Evolutionary conservation across 2,797 vertebrate genomes (phyloP), one percentile per base, ranked within the genome.

Genomic region (Sitta carolinensis): DNA sequence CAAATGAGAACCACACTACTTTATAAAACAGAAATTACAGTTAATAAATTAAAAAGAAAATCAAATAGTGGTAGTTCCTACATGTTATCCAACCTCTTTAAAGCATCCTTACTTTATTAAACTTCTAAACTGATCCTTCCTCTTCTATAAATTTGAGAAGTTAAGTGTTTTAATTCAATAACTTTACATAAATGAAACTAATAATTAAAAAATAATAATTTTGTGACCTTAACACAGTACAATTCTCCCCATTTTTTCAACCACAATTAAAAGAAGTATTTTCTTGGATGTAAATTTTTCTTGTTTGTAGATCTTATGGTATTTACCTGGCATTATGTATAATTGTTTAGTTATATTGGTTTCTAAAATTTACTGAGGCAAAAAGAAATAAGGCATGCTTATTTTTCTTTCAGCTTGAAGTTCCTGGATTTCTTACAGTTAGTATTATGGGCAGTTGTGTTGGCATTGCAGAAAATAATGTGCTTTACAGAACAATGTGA

Each of bases 401-500:
- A 26, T 13, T 70, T 83, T 85, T 70, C 13, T 73, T 83, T 52
- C 23, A 52, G 4, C 7, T 73, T 80, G 21, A 80, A 59, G 8
- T 78, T 61, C 12, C 27, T 74, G 25, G 13, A 70, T 90, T 92
- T 95, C 69, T 91, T 88, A 78, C 7, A 76, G 32, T 48, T 50
- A 57, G 77, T 90, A 63, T 96, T 96, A 95, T 87, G 93, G 67
- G 91, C 36, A 91, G 82, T 95, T 92, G 86, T 96, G 86, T 96
- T 91, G 94, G 16, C 83, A 73, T 94, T 78, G 27, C 92, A 94
- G 77, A 96, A 94, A 87, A 84, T 92, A 93, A 59, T 16, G 16
- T 94, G 81, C 96, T 97, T 97, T 97, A 95, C 86, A 97, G 95
- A 96, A 91, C 82, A 97, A 79, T 88, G 76, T 96, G 91, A 96